Base-by-base conservation (phyloP, 2,113 vertebrate species). In the Silurus glanis region DNA sequence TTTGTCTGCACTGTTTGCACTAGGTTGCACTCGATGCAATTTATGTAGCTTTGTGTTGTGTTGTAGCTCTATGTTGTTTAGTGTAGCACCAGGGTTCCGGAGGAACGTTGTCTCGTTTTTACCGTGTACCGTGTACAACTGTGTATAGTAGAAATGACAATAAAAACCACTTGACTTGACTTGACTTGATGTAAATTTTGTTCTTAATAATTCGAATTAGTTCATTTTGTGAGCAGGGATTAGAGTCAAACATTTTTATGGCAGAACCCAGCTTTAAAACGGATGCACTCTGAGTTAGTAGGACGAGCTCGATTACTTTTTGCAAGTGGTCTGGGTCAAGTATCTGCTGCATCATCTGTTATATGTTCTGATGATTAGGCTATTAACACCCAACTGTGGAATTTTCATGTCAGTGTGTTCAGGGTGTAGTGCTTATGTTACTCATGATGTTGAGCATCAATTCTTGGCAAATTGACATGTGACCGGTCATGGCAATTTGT, bases 121-220 rank as follows among this genome's bases (percentile, higher is more conserved):
- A n/a, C n/a, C n/a, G n/a, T n/a, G n/a, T n/a, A n/a, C n/a, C n/a
- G n/a, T n/a, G n/a, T n/a, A n/a, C n/a, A n/a, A n/a, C n/a, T n/a
- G n/a, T n/a, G n/a, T n/a, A n/a, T n/a, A n/a, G n/a, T n/a, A n/a
- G n/a, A n/a, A n/a, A n/a, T n/a, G n/a, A n/a, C n/a, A n/a, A n/a
- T n/a, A n/a, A n/a, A n/a, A n/a, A n/a, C n/a, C n/a, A n/a, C n/a
- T n/a, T n/a, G n/a, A n/a, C n/a, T n/a, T n/a, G n/a, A n/a, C n/a
- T n/a, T n/a, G n/a, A n/a, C n/a, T n/a, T n/a, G n/a, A n/a, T n/a
- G 55, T 69, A 55, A 56, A 56, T 80, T 67, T 23, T 69, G 61
- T 78, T 67, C 47, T 79, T 85, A 67, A 79, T 69, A 37, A 80
- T 58, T 79, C 61, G 28, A 21, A 51, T 75, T 3, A 53, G 16